Evolutionary conservation across 2,888 invertebrate species (phyloP), one percentile per base, ranked within the genome.

Genomic region (Platypus cylindrus): DNA sequence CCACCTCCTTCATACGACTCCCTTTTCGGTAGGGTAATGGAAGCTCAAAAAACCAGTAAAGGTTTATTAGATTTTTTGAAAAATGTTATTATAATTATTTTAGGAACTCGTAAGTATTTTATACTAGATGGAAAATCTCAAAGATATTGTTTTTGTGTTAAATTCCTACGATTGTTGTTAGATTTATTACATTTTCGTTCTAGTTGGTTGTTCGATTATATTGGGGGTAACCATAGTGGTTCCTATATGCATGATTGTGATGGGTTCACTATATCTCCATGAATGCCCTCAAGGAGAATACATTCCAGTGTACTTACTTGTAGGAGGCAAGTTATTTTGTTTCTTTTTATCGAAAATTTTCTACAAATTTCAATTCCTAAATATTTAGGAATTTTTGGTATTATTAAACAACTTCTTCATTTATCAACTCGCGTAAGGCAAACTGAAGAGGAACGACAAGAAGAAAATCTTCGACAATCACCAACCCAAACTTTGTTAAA

Each of bases 1-100:
- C 74, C 75, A 23, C 76, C 76, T 3, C 76, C 77, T 5, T 70
- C 75, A 0, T 77, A 77, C 48, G 75, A 77, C 49, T 75, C 76
- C 1, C 53, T 77, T 14, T 77, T 72, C 57, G 76, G 76, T 11
- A 61, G 71, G 46, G 70, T 77, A 34, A 60, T 70, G 46, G 71
- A 74, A 51, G 75, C 71, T 1, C 69, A 69, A 45, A 68, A 69
- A 51, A 60, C 67, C 23, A 73, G 75, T 3, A 70, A 66, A 50
- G 71, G 73, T 30, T 57, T 71, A 40, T 52, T 72, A 13, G 73
- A 75, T 48, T 76, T 76, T 54, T 48, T 75, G 28, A 71, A 69
- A 51, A 73, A 74, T 53, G 60, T 75, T 23, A 54, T 72, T 23
- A 62, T 72, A 41, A 64, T 73, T 39, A 56, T 74, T 14, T 55